phyloP scores from a whole-genome alignment of 1,140 invertebrate genomes.

The Bombus terrestris region DNA sequence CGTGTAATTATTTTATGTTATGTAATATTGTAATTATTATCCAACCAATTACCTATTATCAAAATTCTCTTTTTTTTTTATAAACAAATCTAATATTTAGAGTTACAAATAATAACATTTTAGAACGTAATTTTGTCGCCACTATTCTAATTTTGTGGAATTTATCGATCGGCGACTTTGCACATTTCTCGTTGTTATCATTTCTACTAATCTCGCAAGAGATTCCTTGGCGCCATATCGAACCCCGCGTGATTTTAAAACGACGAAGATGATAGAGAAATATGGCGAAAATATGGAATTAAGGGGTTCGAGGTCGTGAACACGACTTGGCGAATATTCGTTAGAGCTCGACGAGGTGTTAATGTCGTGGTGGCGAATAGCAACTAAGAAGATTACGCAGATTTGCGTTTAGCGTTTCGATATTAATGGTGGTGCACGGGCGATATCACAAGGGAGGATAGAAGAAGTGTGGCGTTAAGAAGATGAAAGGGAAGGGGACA shows the following conservation, averaged over 20 bases:
- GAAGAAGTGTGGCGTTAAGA: constrained; percentile 13
- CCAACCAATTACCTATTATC: too few relatives aligned
- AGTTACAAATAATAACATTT: not conserved
- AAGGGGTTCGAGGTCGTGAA: not conserved
- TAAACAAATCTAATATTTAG: too few relatives aligned
- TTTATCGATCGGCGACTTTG: not conserved
- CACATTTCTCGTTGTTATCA: not conserved
- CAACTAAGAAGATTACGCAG: constrained; percentile 45
- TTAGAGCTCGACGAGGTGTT: constrained; percentile 32
- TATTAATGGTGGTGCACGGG: constrained; percentile 30
- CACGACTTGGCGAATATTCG: constrained; percentile 34
- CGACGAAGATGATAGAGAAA: not conserved
- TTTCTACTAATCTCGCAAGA: not conserved
- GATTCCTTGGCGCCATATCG: not conserved
- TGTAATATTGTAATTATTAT: too few relatives aligned
- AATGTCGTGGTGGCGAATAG: constrained; percentile 1
- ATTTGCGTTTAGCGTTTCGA: constrained; percentile 50
- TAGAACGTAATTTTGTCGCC: not conserved
- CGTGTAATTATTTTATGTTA: too few relatives aligned
- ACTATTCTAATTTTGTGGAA: not conserved
- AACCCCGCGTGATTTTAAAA: not conserved
- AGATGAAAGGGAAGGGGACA: constrained; percentile 33
- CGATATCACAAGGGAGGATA: constrained; percentile 19
- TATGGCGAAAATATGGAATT: not conserved
- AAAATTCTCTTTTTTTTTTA: too few relatives aligned